phyloP scores from a whole-genome alignment of 2,888 invertebrate genomes.

The Chirona hameri region DNA sequence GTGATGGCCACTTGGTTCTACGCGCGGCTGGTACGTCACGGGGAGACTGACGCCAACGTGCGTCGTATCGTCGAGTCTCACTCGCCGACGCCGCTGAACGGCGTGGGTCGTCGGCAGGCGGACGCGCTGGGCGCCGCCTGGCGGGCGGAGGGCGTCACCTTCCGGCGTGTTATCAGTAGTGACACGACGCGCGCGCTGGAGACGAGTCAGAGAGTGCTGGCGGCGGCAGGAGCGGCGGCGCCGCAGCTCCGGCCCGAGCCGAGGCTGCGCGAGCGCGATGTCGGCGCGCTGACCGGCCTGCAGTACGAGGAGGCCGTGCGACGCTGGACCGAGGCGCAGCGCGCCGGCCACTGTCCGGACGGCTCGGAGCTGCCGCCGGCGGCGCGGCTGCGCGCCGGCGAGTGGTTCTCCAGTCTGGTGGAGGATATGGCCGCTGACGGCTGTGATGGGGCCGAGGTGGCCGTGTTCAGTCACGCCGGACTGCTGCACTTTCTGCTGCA shows the following conservation, averaged over 20 bases:
- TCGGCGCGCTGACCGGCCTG: neutral
- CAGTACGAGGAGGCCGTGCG: neutral
- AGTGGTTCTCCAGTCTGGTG: neutral
- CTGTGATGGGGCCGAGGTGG: neutral
- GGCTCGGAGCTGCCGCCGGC: neutral
- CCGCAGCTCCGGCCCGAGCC: neutral
- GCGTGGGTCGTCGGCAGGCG: neutral
- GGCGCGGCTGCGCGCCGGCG: neutral
- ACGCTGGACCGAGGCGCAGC: neutral
- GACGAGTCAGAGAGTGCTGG: neutral
- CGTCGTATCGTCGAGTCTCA: neutral
- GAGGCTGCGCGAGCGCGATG: neutral
- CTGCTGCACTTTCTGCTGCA: neutral
- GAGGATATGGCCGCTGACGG: neutral
- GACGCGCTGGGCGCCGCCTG: neutral
- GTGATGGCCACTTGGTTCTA: neutral
- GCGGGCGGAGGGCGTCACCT: neutral
- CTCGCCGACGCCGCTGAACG: neutral
- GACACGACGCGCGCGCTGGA: neutral
- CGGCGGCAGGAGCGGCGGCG: neutral
- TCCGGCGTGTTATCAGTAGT: neutral
- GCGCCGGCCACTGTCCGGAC: neutral
- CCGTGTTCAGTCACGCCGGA: neutral
- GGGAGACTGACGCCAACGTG: slow-evolving; percentile 14
- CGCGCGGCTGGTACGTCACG: neutral